Conservation (phyloP, 2,797 vertebrate species). For the Artibeus lituratus region DNA sequence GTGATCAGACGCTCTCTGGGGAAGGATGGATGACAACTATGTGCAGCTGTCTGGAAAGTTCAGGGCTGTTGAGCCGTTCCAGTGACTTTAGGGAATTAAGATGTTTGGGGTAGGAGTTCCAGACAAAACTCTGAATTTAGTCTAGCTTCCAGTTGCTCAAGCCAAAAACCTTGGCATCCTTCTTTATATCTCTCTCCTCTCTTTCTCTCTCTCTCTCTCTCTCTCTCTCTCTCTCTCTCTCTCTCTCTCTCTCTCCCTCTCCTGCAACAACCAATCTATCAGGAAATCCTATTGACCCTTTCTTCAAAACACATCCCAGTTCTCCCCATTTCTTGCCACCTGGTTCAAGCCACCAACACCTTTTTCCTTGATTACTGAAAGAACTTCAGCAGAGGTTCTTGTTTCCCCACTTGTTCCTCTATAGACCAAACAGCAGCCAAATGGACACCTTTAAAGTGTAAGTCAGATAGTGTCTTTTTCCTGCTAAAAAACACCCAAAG, state of each 20-base stretch:
- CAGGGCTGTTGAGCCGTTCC: slow-evolving; percentile 26
- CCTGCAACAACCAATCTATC: background rate
- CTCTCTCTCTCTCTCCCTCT: background rate
- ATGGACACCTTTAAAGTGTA: background rate
- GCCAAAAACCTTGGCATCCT: background rate
- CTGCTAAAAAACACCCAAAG: background rate
- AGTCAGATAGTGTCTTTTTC: background rate
- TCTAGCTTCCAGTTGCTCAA: slow-evolving; percentile 54
- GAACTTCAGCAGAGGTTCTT: background rate
- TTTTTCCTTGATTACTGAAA: background rate
- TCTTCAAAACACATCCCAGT: background rate
- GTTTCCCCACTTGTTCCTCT: background rate
- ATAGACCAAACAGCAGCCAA: background rate
- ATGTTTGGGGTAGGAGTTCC: slow-evolving; percentile 55
- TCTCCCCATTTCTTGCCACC: background rate
- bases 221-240: background rate
- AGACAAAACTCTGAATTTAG: slow-evolving; percentile 59
- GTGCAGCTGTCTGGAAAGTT: slow-evolving; percentile 61
- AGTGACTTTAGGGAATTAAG: slow-evolving; percentile 66
- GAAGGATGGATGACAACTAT: slow-evolving; percentile 47
- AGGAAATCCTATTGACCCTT: background rate
- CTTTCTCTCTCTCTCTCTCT: too few species aligned
- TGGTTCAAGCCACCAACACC: background rate
- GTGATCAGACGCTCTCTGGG: slow-evolving; percentile 45
- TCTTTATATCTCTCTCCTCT: background rate